Evolutionary conservation across 2,888 invertebrate genomes (phyloP).

Genomic region (Dolichopus griseipennis): DNA sequence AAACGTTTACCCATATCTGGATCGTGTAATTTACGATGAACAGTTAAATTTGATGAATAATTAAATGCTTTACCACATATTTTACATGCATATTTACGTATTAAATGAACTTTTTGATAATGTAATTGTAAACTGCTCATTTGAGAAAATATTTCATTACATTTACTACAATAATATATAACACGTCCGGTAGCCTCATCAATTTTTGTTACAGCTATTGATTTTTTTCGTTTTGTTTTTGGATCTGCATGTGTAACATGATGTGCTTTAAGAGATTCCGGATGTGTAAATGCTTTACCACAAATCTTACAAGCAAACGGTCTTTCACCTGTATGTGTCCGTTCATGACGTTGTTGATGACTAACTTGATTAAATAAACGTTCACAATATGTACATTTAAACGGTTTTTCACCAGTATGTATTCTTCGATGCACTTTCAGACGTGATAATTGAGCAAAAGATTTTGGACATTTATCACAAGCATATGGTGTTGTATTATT

Average conservation of each 20-base stretch:
- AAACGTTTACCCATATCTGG: background rate
- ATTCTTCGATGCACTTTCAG: background rate
- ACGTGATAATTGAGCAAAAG: background rate
- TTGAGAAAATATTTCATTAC: background rate
- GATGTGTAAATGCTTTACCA: constrained; percentile 18
- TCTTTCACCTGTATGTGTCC: constrained; percentile 16
- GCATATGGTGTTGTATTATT: background rate
- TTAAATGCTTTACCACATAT: constrained; percentile 13
- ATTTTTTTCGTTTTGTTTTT: background rate
- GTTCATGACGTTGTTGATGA: constrained; percentile 16
- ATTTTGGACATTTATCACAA: constrained; percentile 2
- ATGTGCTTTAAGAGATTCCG: constrained; percentile 17
- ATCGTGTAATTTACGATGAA: background rate
- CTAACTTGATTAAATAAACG: constrained; percentile 17
- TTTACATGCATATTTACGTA: constrained; percentile 7
- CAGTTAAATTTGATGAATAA: background rate
- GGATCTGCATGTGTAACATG: constrained; percentile 15
- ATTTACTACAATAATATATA: background rate
- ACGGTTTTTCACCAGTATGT: constrained; percentile 16
- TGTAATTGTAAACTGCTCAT: background rate
- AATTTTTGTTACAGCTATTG: background rate
- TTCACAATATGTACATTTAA: constrained; percentile 15
- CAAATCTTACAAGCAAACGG: constrained; percentile 18
- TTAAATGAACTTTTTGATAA: background rate
- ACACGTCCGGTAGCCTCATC: background rate